phyloP scores from a whole-genome alignment of 2,113 vertebrate genomes.

The Chaetorhynchus papuensis region DNA sequence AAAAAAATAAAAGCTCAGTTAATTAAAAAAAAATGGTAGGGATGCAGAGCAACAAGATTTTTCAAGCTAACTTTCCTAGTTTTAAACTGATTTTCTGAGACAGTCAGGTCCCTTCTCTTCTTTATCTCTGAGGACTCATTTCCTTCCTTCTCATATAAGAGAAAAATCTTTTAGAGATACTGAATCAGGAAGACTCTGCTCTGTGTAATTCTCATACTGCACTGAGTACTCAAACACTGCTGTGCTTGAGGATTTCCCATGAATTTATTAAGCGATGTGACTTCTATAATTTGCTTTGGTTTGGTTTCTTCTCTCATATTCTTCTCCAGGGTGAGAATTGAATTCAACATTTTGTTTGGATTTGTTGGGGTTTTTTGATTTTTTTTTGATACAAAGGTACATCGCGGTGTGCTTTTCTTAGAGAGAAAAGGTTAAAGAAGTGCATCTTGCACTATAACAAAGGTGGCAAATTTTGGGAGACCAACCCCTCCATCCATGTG shows the following conservation, averaged over 20 bases:
- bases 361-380: background rate
- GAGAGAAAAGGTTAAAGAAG: background rate
- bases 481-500: fast-evolving
- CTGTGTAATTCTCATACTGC: background rate
- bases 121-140: background rate
- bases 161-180: background rate
- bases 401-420: background rate
- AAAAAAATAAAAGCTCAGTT: background rate
- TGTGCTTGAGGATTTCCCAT: background rate
- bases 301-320: background rate
- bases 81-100: background rate
- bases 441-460: background rate
- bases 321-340: background rate
- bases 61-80: background rate
- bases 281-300: background rate
- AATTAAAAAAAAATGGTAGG: background rate
- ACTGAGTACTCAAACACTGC: background rate
- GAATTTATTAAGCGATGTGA: background rate
- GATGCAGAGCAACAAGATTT: background rate
- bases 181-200: background rate
- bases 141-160: background rate
- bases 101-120: background rate
- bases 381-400: background rate
- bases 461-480: background rate
- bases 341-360: background rate